Conservation (phyloP, 2,797 vertebrate species). For the Hoplostethus mediterraneus region DNA sequence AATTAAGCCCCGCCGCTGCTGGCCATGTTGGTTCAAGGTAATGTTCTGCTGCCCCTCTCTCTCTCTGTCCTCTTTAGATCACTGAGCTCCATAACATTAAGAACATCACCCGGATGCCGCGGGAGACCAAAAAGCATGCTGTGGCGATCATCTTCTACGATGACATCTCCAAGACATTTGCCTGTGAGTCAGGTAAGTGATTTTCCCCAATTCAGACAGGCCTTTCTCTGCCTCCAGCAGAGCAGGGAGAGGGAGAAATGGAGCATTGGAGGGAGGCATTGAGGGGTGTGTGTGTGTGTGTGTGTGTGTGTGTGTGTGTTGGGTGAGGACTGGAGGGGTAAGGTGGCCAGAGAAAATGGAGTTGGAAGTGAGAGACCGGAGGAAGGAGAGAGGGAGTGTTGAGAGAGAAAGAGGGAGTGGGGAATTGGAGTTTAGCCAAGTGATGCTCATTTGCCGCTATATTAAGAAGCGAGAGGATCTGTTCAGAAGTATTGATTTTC, state of each 20-base stretch:
- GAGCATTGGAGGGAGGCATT: neutral
- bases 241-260: neutral
- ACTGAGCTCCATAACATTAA: slow-evolving; percentile 98
- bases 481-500: slow-evolving; percentile 76
- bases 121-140: slow-evolving; percentile 98
- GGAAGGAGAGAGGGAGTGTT: neutral
- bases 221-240: slow-evolving; percentile 1
- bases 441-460: slow-evolving; percentile 72
- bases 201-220: slow-evolving; percentile 23
- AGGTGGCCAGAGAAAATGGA: neutral
- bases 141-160: slow-evolving; percentile 99
- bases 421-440: slow-evolving; percentile 62
- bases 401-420: slow-evolving; percentile 15
- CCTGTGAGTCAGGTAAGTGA: slow-evolving; percentile 97
- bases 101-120: slow-evolving; percentile 97
- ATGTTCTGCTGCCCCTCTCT: slow-evolving; percentile 61
- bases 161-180: slow-evolving; percentile 97
- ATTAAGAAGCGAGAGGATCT: slow-evolving; percentile 69
- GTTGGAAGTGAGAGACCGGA: slow-evolving; percentile 26
- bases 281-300: neutral
- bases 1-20: slow-evolving; percentile 51
- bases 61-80: slow-evolving; percentile 88
- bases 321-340: neutral
- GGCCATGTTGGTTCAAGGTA: slow-evolving; percentile 63
- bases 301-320: neutral